A percentile compares a stretch with the other conserved stretches of the same genome.
Evolutionary conservation across 2,797 vertebrate genomes (phyloP).

Genomic region (Otus scops): DNA sequence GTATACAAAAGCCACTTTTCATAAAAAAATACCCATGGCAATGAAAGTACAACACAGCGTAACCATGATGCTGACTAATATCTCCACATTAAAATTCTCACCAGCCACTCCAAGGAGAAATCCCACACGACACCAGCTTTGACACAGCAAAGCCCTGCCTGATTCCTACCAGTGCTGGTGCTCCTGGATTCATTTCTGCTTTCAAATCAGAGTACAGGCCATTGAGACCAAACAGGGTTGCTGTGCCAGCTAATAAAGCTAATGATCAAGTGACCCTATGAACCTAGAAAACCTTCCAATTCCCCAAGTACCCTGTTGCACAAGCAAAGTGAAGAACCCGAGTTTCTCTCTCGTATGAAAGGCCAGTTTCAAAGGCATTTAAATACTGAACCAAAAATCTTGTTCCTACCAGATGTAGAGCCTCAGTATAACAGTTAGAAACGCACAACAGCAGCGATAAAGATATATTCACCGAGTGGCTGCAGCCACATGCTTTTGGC

Average conservation of each 20-base stretch:
- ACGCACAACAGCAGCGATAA: not conserved
- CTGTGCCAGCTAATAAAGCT: not conserved
- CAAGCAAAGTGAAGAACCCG: not conserved
- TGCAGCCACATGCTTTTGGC: not conserved
- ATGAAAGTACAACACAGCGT: not conserved
- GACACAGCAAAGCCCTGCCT: not conserved
- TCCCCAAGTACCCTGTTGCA: not conserved
- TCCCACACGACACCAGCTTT: not conserved
- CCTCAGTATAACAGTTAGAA: not conserved
- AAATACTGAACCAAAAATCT: not conserved
- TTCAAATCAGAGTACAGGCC: not conserved
- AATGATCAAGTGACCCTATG: not conserved
- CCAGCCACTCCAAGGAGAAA: not conserved
- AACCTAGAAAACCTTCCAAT: not conserved
- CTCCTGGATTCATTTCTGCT: not conserved
- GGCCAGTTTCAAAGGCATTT: not conserved
- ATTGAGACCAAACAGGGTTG: not conserved
- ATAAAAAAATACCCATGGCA: not conserved
- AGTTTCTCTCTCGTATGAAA: not conserved
- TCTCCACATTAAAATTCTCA: not conserved
- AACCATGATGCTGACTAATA: not conserved
- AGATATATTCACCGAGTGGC: not conserved
- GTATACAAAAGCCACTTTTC: not conserved
- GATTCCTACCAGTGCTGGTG: not conserved
- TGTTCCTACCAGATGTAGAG: not conserved